Conservation (phyloP, 1,140 invertebrate species). For the Eciton burchellii region DNA sequence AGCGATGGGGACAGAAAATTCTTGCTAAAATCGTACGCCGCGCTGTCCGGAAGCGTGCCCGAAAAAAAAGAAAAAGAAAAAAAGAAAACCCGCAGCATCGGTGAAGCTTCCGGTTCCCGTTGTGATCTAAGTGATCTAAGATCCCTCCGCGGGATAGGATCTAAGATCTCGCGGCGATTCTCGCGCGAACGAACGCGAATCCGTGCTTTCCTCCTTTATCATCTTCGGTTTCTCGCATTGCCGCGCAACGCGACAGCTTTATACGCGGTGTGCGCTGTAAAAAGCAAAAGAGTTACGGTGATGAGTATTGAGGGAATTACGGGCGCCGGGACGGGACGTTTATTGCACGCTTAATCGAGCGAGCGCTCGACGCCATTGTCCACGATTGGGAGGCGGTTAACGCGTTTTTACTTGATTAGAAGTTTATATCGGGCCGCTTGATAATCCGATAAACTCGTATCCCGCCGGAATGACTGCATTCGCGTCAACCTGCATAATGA, state of each 20-base stretch:
- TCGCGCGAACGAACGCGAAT: constrained; percentile 22
- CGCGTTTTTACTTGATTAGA: background rate
- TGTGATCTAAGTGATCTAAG: too few relatives aligned
- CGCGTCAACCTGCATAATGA: background rate
- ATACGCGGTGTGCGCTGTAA: constrained; percentile 7
- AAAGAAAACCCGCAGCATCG: constrained; percentile 25
- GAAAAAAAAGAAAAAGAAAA: too few relatives aligned
- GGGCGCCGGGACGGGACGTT: background rate
- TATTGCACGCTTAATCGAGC: background rate
- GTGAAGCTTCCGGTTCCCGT: too few relatives aligned
- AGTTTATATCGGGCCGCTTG: background rate
- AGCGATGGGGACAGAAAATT: background rate
- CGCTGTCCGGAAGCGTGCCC: too few relatives aligned
- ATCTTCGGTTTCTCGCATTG: background rate
- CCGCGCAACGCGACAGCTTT: constrained; percentile 21
- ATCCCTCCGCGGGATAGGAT: too few relatives aligned
- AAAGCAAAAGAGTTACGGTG: background rate
- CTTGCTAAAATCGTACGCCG: constrained; percentile 31
- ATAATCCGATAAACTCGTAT: background rate
- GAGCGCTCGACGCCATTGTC: background rate
- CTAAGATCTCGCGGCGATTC: constrained; percentile 27
- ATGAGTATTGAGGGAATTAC: constrained; percentile 8
- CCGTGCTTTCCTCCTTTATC: constrained; percentile 26
- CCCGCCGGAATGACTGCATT: background rate
- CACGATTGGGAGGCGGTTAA: background rate